Conservation (phyloP, 2,888 invertebrate genomes). For the Caenorhabditis sp. region DNA sequence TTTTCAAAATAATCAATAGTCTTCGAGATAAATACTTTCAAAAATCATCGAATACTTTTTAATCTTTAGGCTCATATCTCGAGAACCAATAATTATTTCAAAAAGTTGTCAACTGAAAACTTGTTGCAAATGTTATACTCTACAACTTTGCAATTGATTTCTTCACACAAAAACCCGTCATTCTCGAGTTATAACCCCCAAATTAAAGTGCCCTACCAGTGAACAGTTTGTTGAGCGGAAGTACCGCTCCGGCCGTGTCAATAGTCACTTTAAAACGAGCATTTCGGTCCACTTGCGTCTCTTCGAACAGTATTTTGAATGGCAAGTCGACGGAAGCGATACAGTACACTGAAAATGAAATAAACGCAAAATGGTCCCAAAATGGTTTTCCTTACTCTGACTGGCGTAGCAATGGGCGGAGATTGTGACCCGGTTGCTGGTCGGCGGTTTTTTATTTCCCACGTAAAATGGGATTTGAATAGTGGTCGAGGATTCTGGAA, state of each 20-base stretch:
- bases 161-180: too few relatives aligned
- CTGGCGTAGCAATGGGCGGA: constrained; percentile 27
- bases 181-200: not conserved
- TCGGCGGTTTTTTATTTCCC: constrained; percentile 32
- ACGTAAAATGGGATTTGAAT: constrained; percentile 52
- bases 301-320: constrained; percentile 42
- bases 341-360: not conserved
- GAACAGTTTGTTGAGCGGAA: constrained; percentile 37
- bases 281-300: constrained; percentile 36
- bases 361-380: not conserved
- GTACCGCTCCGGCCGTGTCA: constrained; percentile 40
- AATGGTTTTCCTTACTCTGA: constrained; percentile 28
- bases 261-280: constrained; percentile 49
- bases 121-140: too few relatives aligned
- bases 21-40: too few relatives aligned
- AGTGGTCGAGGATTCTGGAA: constrained; percentile 24
- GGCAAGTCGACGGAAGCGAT: constrained; percentile 36
- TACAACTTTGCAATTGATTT: too few relatives aligned
- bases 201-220: constrained; percentile 25
- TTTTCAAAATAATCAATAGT: too few relatives aligned
- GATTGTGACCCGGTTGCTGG: constrained; percentile 27
- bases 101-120: too few relatives aligned
- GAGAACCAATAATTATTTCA: too few relatives aligned
- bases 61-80: too few relatives aligned
- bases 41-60: too few relatives aligned